Evolutionary conservation across 2,797 vertebrate genomes (phyloP).

Genomic region (Trachops cirrhosus): DNA sequence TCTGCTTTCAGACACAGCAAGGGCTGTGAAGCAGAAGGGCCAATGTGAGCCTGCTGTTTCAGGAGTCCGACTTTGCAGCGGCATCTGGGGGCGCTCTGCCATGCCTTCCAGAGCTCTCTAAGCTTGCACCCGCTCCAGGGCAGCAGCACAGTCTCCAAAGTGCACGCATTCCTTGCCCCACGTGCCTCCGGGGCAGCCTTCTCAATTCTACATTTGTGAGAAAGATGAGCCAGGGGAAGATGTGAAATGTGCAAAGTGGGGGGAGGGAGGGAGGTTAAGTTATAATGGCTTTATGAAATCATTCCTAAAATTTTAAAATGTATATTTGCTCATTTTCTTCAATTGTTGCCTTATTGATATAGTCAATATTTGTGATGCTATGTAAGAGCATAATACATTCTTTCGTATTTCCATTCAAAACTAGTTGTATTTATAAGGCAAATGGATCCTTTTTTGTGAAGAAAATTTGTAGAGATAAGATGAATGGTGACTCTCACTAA

Average conservation of each 20-base stretch:
- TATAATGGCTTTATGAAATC: not conserved
- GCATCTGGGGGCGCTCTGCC: not conserved
- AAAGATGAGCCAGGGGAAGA: not conserved
- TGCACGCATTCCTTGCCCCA: accelerated
- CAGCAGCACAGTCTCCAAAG: accelerated
- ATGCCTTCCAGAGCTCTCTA: not conserved
- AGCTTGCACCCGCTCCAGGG: not conserved
- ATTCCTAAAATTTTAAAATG: slow-evolving; percentile 22
- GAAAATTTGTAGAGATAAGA: slow-evolving; percentile 81
- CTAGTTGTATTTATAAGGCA: slow-evolving; percentile 58
- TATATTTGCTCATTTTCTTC: slow-evolving; percentile 30
- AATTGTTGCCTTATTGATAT: slow-evolving; percentile 63
- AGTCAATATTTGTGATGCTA: slow-evolving; percentile 58
- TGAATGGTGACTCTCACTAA: slow-evolving; percentile 72
- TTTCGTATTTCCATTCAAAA: slow-evolving; percentile 64
- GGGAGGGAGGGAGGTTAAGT: not conserved
- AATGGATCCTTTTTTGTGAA: slow-evolving; percentile 73
- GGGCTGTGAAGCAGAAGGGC: not conserved
- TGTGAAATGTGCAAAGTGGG: not conserved
- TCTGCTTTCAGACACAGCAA: not conserved
- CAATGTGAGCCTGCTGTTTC: not conserved
- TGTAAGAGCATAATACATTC: slow-evolving; percentile 59
- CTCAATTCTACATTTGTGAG: not conserved
- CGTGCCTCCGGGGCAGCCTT: not conserved
- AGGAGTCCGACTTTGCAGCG: not conserved